Evolutionary conservation across 2,797 vertebrate genomes (phyloP), one percentile per base, ranked within the genome.

Genomic region (Crenichthys baileyi): DNA sequence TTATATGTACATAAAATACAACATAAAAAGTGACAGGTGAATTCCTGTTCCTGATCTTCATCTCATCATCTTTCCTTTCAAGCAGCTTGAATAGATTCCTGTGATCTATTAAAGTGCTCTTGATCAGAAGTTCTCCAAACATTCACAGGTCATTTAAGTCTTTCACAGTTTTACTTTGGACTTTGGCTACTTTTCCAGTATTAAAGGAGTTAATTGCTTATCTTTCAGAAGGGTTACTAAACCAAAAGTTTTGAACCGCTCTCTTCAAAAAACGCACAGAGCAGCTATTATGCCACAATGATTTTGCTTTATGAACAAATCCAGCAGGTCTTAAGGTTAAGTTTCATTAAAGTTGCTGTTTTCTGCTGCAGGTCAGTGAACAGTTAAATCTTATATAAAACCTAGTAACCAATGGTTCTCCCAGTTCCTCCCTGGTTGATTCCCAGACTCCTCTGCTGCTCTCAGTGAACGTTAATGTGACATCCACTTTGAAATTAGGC

Each of bases 401-500:
- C 77, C 87, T 70, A 72, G 83, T 58, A 82, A 80, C 80, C 76
- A 22, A 78, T 74, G 20, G 4, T 22, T 68, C 71, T 77, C 75
- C 85, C 75, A 63, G 82, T 77, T 5, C 22, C 63, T 83, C 82
- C 76, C 63, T 46, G 41, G 68, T 73, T 9, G 50, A 58, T 75
- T 86, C 83, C 73, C 82, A 83, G 85, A 83, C 75, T 82, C 75
- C 78, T 83, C 83, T 31, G 80, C 87, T 36, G 78, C 87, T 85
- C 82, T 81, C 85, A 4, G 73, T 61, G 75, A 87, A 84, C 79
- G 76, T 87, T 85, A 83, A 92, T 83, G 86, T 89, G 91, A 91
- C 91, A 90, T 88, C 85, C 89, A 92, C 90, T 94, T 92, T 93
- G 91, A 93, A 95, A 92, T 92, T 86, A 88, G 86, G 91, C 90